phyloP scores from a whole-genome alignment of 2,888 invertebrate genomes.

The Alloscopus bannaensis region DNA sequence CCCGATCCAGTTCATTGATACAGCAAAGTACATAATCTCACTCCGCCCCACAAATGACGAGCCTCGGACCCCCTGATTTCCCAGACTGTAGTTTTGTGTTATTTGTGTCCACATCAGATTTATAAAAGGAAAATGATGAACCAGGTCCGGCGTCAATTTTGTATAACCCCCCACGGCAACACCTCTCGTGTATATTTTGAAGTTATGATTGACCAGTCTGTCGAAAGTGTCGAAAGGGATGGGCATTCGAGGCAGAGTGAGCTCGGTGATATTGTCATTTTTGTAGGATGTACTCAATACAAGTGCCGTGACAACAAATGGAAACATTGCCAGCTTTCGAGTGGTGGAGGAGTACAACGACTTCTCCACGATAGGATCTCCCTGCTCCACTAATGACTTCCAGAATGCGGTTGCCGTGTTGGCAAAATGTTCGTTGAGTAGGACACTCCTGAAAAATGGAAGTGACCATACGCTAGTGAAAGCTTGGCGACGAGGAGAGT shows the following conservation, averaged over 20 bases:
- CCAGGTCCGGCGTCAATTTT: neutral
- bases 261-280: constrained; percentile 37
- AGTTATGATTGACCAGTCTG: neutral
- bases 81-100: too few species aligned
- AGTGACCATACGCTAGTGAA: too few species aligned
- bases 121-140: too few species aligned
- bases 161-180: neutral
- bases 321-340: neutral
- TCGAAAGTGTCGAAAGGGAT: constrained; percentile 21
- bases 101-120: too few species aligned
- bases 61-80: too few species aligned
- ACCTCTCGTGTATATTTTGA: constrained; percentile 12
- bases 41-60: too few species aligned
- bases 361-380: neutral
- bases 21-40: too few species aligned
- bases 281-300: constrained; percentile 17
- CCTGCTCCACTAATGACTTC: constrained; percentile 22
- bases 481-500: too few species aligned
- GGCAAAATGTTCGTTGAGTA: too few species aligned
- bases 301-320: neutral
- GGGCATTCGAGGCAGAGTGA: constrained; percentile 25
- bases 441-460: too few species aligned
- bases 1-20: too few species aligned
- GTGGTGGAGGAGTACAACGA: neutral
- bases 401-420: neutral